Base-by-base conservation (phyloP, 1,140 invertebrate genomes). In the Ridgeia piscesae region DNA sequence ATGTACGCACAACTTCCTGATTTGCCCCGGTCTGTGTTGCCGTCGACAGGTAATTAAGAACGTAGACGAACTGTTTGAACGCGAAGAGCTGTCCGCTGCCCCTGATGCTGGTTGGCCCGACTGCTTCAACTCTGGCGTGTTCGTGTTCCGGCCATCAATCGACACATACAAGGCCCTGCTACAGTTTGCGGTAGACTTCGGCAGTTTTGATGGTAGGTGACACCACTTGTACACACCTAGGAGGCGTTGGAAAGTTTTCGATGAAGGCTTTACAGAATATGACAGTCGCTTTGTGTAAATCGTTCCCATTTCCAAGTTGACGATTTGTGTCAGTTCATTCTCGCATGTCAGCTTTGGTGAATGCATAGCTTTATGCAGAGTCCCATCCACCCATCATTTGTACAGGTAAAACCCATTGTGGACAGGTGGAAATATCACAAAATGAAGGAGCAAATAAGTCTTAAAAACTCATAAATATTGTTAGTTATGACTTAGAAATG, bases 61-160 rank as follows among this genome's bases (percentile, higher is more conserved):
- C 94, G 94, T 95, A 91, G 96, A 96, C 94, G 96, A 96, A 88
- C 93, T 96, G 88, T 96, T 96, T 94, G 95, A 96, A 89, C 91
- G 95, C 91, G 96, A 96, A 93, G 96, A 96, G 93, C 93, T 96
- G 8, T 96, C 96, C 6, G 96, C 96, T 42, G 96, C 96, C 2
- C 95, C 96, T 9, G 96, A 96, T 94, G 94, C 96, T 91, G 96
- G 96, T 33, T 96, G 96, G 96, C 96, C 96, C 14, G 96, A 96
- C 93, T 96, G 96, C 93, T 96, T 96, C 93, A 96, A 96, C 93
- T 96, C 95, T 31, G 96, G 96, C 34, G 95, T 96, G 35, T 96
- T 96, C 94, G 96, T 96, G 0, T 96, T 95, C 92, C 93, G 90
- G 89, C 96, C 96, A 21, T 95, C 95, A 33, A 92, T 95, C 91